These are phyloP conservation scores for Cecropterus lyciades DNA, from an alignment of 1,140 invertebrate genomes.

Conservation along the genomic window DNA sequence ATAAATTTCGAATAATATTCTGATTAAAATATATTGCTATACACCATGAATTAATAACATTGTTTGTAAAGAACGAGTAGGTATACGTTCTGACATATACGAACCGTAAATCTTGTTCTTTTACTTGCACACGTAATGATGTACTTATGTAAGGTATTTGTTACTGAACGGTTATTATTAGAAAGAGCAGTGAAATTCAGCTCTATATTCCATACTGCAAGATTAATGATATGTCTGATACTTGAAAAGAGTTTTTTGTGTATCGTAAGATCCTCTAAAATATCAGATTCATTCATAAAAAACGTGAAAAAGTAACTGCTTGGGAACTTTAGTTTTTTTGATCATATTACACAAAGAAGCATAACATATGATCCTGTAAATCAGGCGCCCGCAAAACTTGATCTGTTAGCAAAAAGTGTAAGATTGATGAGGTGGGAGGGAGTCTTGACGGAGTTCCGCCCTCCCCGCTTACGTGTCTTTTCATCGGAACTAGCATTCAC, in stretches of 20 bases:
- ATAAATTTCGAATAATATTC: too few species aligned
- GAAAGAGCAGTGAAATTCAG: background rate
- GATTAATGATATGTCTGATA: conserved; percentile 14
- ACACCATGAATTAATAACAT: too few species aligned
- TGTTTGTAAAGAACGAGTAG: too few species aligned
- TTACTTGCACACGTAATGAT: too few species aligned
- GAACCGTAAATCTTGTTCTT: too few species aligned
- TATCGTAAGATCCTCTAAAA: conserved; percentile 18
- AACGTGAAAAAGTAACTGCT: conserved; percentile 16
- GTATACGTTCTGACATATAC: too few species aligned
- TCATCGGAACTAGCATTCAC: conserved; percentile 41
- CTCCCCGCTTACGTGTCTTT: conserved; percentile 31
- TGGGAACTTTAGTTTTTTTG: conserved; percentile 24
- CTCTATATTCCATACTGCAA: conserved; percentile 3
- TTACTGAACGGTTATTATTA: background rate
- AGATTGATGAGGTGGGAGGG: conserved; percentile 52
- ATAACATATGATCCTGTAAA: conserved; percentile 38
- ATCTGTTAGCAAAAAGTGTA: conserved; percentile 49
- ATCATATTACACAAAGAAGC: conserved; percentile 26
- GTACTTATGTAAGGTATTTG: background rate
- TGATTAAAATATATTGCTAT: too few species aligned
- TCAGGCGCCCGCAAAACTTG: conserved; percentile 42
- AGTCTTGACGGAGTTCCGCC: conserved; percentile 28
- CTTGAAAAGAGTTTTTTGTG: conserved; percentile 10
- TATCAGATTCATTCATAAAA: conserved; percentile 7